Evolutionary conservation across 2,113 vertebrate genomes (phyloP).

Genomic region (Pterocles gutturalis): DNA sequence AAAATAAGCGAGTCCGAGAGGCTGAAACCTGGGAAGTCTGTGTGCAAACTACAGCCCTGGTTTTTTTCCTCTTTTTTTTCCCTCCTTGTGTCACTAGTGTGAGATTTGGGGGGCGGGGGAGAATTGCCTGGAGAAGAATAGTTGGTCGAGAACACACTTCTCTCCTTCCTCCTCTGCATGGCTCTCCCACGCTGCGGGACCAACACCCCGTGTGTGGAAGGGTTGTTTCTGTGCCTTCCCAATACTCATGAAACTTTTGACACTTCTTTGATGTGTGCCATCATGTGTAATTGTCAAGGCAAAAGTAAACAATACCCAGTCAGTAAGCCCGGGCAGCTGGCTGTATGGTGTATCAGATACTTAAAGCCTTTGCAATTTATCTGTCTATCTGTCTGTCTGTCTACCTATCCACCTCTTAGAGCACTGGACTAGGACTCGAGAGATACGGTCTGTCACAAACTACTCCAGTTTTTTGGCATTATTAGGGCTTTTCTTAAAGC

Average conservation of each 20-base stretch:
- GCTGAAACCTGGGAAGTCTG: background rate
- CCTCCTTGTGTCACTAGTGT: background rate
- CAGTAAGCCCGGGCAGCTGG: accelerated
- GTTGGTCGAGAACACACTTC: accelerated
- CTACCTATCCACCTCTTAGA: background rate
- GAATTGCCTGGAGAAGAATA: background rate
- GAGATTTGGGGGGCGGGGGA: background rate
- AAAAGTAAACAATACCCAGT: background rate
- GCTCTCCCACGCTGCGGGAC: background rate
- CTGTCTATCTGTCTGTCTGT: too few species aligned
- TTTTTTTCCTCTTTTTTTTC: background rate
- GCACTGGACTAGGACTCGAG: background rate
- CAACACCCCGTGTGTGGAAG: background rate
- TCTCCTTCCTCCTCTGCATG: background rate
- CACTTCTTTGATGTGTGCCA: background rate
- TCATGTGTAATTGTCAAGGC: background rate
- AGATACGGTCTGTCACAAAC: background rate
- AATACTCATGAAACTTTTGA: background rate
- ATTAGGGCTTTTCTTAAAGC: background rate
- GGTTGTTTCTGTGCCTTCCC: background rate
- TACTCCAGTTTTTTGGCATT: background rate
- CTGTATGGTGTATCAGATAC: background rate
- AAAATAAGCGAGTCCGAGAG: background rate
- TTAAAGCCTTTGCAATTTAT: background rate
- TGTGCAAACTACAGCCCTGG: background rate